Evolutionary conservation across 1,140 invertebrate genomes (phyloP), one percentile per base, ranked within the genome.

Genomic region (Anadara kagoshimensis): DNA sequence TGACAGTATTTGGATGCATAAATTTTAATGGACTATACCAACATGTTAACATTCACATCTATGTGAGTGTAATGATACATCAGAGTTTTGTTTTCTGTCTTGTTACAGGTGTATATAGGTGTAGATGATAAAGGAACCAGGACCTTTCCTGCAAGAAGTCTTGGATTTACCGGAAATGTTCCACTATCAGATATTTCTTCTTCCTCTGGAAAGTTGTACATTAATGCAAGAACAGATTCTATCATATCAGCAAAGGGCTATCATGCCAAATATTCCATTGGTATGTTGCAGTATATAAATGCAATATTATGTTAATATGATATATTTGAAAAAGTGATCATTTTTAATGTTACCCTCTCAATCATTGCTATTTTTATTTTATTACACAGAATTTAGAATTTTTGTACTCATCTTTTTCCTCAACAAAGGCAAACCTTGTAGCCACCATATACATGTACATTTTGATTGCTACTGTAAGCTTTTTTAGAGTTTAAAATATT

Each of bases 261-360:
- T 24, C 10, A n/a, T 18, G 45, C 54, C 20, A 45, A 58, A 22
- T 59, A 45, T n/a, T 66, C 67, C 45, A 51, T 69, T 29, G 57
- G 44, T 49, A 58, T n/a, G 66, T 18, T 11, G 16, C 18, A 24
- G 4, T 18, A 49, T 49, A 49, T 49, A 49, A 10, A 49, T 49
- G 45, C 18, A 49, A 11, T 49, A 49, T 18, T 18, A 10, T 11
- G 45, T 49, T 49, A 18, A 18, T 49, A 18, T 49, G 10, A 11
- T 49, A 49, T 49, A 11, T 11, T 18, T 11, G 18, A 11, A 10
- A 49, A 11, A 49, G 10, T 49, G 10, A 18, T 11, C 10, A 18
- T 49, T 49, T 11, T 11, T 10, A 10, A 49, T 10, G 10, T 11
- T 11, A 11, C 10, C 45, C 10, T n/a, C n/a, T n/a, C n/a, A n/a